A percentile compares a stretch with the other conserved stretches of the same genome.
phyloP scores from a whole-genome alignment of 1,140 invertebrate species.

The Anoplolepis gracilipes region DNA sequence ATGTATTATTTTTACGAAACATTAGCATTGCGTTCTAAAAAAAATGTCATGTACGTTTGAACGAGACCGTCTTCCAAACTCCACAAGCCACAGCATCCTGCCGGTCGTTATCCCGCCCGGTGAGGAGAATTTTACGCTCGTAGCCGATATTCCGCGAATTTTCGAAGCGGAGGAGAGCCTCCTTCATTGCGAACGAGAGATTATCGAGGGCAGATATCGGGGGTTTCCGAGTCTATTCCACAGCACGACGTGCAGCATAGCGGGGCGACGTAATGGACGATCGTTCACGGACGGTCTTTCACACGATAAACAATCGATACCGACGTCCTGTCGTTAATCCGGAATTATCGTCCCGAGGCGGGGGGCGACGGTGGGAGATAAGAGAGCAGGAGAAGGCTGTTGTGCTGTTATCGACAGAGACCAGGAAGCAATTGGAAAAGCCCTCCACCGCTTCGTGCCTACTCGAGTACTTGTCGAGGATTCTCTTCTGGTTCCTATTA shows the following conservation, averaged over 20 bases:
- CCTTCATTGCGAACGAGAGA: constrained; percentile 59
- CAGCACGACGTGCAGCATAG: constrained; percentile 57
- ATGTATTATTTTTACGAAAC: not conserved
- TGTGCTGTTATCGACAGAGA: constrained; percentile 69
- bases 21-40: not conserved
- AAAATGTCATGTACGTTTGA: not conserved
- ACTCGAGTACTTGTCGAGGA: constrained; percentile 18
- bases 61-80: not conserved
- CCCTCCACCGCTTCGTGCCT: constrained; percentile 26
- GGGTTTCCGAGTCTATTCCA: constrained; percentile 50
- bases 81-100: not conserved
- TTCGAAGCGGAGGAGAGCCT: constrained; percentile 51
- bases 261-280: constrained; percentile 68
- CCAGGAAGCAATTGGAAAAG: constrained; percentile 71
- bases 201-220: constrained; percentile 68
- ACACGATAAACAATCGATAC: constrained; percentile 76
- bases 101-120: constrained; percentile 36
- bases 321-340: constrained; percentile 73
- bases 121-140: constrained; percentile 11
- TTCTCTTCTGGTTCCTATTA: constrained; percentile 34
- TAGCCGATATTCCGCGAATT: constrained; percentile 61
- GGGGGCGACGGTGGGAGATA: constrained; percentile 16
- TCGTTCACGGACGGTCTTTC: constrained; percentile 69
- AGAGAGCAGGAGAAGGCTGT: not conserved
- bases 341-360: constrained; percentile 70